phyloP scores from a whole-genome alignment of 1,140 invertebrate genomes.

The Brachionus rubens region DNA sequence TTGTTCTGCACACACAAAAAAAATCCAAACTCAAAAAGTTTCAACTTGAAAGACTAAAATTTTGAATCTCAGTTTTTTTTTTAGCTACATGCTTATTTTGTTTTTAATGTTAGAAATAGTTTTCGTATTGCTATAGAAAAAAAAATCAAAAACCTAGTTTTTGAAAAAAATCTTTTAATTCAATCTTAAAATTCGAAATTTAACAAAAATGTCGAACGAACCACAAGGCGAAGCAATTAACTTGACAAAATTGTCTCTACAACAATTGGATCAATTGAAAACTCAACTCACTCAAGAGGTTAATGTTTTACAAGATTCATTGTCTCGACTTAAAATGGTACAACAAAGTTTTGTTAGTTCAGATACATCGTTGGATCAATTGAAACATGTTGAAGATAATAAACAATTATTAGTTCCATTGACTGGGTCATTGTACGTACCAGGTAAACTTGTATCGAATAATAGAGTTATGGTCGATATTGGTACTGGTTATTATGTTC shows the following conservation, averaged over 20 bases:
- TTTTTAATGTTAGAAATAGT: too few species aligned
- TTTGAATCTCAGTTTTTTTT: too few species aligned
- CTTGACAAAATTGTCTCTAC: constrained; percentile 1
- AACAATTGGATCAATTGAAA: constrained; percentile 42
- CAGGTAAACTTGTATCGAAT: constrained; percentile 75
- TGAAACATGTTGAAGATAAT: neutral
- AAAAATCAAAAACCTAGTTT: too few species aligned
- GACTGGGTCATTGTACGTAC: constrained; percentile 75
- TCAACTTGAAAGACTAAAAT: too few species aligned
- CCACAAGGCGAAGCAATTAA: constrained; percentile 12
- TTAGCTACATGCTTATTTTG: too few species aligned
- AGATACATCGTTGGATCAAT: neutral
- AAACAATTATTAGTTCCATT: constrained; percentile 46
- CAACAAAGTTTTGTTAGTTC: constrained; percentile 43
- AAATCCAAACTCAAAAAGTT: too few species aligned
- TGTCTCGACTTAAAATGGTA: constrained; percentile 21
- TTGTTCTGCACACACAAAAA: too few species aligned
- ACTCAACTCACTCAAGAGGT: constrained; percentile 33
- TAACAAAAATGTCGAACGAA: neutral
- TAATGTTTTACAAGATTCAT: constrained; percentile 35
- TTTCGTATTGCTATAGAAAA: too few species aligned
- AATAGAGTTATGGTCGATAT: constrained; percentile 84
- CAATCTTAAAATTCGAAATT: too few species aligned
- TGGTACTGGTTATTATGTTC: constrained; percentile 89
- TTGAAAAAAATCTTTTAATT: too few species aligned